phyloP scores from a whole-genome alignment of 2,797 vertebrate genomes.

The Hylomyscus alleni region DNA sequence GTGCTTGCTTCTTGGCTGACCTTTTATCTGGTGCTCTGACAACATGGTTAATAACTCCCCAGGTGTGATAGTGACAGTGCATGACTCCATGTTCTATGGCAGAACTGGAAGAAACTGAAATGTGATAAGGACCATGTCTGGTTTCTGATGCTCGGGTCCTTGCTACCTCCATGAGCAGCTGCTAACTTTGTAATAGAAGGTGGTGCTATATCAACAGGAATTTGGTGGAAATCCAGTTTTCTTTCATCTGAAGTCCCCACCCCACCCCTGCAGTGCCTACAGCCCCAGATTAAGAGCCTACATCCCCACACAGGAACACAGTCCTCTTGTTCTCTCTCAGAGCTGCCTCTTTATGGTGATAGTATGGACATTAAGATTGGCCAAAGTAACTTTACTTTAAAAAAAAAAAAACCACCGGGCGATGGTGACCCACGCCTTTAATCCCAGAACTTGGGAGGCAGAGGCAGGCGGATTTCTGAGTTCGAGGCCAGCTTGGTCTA shows the following conservation, averaged over 20 bases:
- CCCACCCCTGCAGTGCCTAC: too few relatives aligned
- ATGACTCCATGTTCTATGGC: neutral
- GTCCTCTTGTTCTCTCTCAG: neutral
- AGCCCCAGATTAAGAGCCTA: neutral
- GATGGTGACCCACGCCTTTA: too few relatives aligned
- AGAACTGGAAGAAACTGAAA: neutral
- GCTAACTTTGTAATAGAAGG: neutral
- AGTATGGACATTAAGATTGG: neutral
- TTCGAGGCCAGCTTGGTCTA: too few relatives aligned
- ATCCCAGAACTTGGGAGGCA: too few relatives aligned
- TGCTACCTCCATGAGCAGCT: neutral
- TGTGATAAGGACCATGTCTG: neutral
- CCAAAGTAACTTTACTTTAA: conserved; percentile 19
- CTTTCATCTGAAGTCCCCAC: neutral
- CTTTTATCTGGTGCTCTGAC: neutral
- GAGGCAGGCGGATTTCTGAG: too few relatives aligned
- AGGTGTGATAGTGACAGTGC: neutral
- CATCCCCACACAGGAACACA: neutral
- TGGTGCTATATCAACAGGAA: neutral
- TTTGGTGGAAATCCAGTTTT: neutral
- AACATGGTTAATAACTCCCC: neutral
- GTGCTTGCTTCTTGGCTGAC: neutral
- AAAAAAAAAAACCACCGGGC: neutral
- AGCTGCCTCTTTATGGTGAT: neutral
- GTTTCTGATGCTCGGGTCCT: neutral